Conservation (phyloP, 2,113 vertebrate species). For the Rhynchopsitta pachyrhyncha region DNA sequence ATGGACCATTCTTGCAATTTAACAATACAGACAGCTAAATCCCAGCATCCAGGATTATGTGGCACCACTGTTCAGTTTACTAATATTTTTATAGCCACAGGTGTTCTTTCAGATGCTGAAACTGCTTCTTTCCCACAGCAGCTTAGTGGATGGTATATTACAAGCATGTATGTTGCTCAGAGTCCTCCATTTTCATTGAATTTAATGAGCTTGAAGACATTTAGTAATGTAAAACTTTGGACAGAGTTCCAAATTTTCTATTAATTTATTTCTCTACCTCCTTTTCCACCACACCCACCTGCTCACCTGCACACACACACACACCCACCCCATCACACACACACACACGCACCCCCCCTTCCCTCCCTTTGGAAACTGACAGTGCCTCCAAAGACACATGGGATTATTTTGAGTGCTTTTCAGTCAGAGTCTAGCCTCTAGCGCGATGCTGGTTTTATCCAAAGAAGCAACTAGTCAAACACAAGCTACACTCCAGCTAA, state of each 20-base stretch:
- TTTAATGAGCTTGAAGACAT: neutral
- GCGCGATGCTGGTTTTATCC: neutral
- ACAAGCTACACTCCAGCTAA: neutral
- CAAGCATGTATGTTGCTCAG: neutral
- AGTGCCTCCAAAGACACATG: neutral
- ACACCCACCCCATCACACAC: no score
- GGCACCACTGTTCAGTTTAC: neutral
- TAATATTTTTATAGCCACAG: neutral
- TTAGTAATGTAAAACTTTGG: neutral
- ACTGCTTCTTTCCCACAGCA: neutral
- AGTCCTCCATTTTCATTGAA: neutral
- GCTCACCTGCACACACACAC: neutral
- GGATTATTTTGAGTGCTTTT: neutral
- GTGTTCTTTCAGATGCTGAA: neutral
- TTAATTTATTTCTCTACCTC: neutral
- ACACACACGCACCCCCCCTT: no score
- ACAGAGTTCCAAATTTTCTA: neutral
- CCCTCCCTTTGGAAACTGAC: neutral
- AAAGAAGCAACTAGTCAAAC: neutral
- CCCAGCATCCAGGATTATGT: neutral
- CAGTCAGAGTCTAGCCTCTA: neutral
- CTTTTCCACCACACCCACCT: neutral
- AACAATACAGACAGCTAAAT: neutral
- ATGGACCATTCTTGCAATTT: neutral
- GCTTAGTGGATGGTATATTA: neutral